Evolutionary conservation across 2,888 invertebrate species (phyloP).

Genomic region (Muscina levida): DNA sequence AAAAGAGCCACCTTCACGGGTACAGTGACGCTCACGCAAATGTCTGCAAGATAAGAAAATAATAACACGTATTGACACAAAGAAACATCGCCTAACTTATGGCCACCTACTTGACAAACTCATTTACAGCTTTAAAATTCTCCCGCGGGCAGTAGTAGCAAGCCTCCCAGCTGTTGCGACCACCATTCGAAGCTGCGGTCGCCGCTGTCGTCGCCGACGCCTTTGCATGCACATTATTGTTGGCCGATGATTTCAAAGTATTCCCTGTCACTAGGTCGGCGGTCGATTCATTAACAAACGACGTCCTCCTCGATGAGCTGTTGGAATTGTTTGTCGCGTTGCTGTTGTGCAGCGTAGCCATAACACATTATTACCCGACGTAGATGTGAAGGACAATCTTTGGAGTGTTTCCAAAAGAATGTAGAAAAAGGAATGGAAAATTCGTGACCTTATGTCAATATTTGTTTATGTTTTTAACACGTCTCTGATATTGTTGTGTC

Average conservation of each 20-base stretch:
- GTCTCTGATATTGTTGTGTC: neutral
- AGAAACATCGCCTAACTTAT: neutral
- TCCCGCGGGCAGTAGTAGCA: constrained; percentile 84
- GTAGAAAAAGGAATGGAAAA: neutral
- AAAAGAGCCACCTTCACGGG: constrained; percentile 91
- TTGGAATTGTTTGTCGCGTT: constrained; percentile 49
- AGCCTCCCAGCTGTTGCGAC: constrained; percentile 81
- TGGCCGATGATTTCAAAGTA: neutral
- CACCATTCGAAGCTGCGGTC: neutral
- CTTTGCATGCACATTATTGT: constrained; percentile 23
- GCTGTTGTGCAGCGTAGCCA: constrained; percentile 54
- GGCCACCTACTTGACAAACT: constrained; percentile 82
- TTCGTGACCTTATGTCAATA: constrained; percentile 53
- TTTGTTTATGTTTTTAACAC: constrained; percentile 21
- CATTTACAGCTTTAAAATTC: constrained; percentile 82
- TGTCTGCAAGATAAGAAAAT: constrained; percentile 84
- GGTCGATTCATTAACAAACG: constrained; percentile 33
- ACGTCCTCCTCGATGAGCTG: constrained; percentile 33
- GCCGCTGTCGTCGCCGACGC: neutral
- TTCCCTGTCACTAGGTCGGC: constrained; percentile 9
- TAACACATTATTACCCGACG: constrained; percentile 55
- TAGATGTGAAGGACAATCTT: too few relatives aligned
- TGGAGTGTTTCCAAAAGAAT: neutral
- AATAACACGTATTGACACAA: neutral
- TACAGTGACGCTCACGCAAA: constrained; percentile 89